Conservation (phyloP, 2,888 invertebrate species). For the Cacoxenus indagator region DNA sequence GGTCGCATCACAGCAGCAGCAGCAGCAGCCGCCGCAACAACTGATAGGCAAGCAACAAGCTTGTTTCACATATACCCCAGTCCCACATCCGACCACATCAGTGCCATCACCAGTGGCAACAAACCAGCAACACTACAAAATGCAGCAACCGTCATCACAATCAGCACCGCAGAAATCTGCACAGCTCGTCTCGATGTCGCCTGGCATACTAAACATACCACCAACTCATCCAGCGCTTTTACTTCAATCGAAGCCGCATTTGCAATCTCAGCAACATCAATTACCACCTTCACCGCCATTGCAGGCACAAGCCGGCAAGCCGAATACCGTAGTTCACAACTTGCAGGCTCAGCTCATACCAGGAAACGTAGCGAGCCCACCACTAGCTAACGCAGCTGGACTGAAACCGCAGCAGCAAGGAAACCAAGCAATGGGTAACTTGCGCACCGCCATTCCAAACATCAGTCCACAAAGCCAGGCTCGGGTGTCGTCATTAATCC, state of each 20-base stretch:
- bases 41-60: slow-evolving; percentile 12
- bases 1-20: slow-evolving; percentile 41
- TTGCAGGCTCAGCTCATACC: slow-evolving; percentile 67
- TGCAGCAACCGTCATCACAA: slow-evolving; percentile 37
- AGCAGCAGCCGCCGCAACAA: neutral
- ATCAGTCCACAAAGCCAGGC: slow-evolving; percentile 76
- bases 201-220: slow-evolving; percentile 62
- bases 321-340: slow-evolving; percentile 64
- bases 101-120: slow-evolving; percentile 45
- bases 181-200: slow-evolving; percentile 48
- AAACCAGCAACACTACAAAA: slow-evolving; percentile 54
- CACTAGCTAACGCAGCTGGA: slow-evolving; percentile 59
- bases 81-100: slow-evolving; percentile 37
- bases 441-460: slow-evolving; percentile 75
- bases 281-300: slow-evolving; percentile 62
- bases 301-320: slow-evolving; percentile 51
- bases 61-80: slow-evolving; percentile 45
- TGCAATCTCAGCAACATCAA: slow-evolving; percentile 63
- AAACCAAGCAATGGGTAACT: slow-evolving; percentile 71
- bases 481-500: slow-evolving; percentile 71
- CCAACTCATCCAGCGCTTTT: slow-evolving; percentile 53
- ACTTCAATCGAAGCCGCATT: slow-evolving; percentile 59
- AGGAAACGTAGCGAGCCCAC: slow-evolving; percentile 74
- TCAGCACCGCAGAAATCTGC: slow-evolving; percentile 52
- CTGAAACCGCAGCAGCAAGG: slow-evolving; percentile 52